These are phyloP conservation scores for Hypena proboscidalis DNA, from an alignment of 2,888 invertebrate genomes.

Conservation along the genomic window DNA sequence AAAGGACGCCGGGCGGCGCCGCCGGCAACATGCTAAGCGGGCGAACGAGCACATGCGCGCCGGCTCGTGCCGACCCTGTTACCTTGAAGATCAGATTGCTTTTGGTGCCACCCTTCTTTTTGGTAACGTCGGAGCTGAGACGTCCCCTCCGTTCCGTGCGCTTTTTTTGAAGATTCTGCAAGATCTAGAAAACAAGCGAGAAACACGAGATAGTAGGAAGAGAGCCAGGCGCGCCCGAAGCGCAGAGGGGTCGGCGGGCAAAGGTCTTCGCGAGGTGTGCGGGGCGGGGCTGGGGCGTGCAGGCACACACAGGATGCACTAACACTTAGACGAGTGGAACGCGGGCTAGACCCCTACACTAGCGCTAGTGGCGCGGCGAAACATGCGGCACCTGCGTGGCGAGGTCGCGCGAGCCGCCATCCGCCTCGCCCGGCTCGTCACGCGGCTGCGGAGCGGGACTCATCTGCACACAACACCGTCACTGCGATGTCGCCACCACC, in stretches of 20 bases:
- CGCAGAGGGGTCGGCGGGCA: constrained; percentile 69
- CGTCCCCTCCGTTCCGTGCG: constrained; percentile 98
- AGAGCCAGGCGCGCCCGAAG: constrained; percentile 82
- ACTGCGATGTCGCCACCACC: constrained; percentile 75
- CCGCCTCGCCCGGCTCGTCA: constrained; percentile 74
- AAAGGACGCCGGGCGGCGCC: constrained; percentile 78
- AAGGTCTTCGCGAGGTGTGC: constrained; percentile 64
- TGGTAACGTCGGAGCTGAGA: constrained; percentile 96
- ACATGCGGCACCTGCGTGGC: constrained; percentile 80
- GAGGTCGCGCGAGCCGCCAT: constrained; percentile 78
- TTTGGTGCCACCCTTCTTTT: constrained; percentile 97
- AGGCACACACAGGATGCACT: constrained; percentile 76
- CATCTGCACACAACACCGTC: constrained; percentile 84
- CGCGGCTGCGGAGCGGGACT: constrained; percentile 81
- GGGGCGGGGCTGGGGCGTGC: constrained; percentile 64
- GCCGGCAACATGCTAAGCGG: constrained; percentile 83
- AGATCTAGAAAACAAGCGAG: constrained; percentile 98
- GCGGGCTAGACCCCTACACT: constrained; percentile 79
- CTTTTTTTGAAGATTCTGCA: constrained; percentile 99
- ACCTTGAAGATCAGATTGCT: constrained; percentile 99
- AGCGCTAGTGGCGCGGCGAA: constrained; percentile 54
- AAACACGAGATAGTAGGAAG: constrained; percentile 94
- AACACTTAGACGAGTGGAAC: constrained; percentile 75
- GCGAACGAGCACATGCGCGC: constrained; percentile 85
- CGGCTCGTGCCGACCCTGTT: constrained; percentile 88